Percentiles rank a stretch among this genome's conserved stretches.
These are phyloP conservation scores for Calephelis nemesis DNA, from an alignment of 1,140 invertebrate species.

Conservation along the genomic window DNA sequence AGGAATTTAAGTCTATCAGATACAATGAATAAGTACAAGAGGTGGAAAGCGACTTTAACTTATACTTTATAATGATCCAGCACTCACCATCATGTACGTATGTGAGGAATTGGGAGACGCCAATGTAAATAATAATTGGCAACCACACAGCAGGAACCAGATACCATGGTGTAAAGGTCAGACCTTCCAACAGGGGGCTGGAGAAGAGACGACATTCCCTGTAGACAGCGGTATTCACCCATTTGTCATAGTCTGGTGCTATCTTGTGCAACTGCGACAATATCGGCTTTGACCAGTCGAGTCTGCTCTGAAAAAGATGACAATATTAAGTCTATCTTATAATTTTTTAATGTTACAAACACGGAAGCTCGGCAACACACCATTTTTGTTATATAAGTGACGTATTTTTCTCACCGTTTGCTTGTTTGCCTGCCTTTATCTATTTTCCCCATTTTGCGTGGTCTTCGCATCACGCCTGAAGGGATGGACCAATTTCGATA, in stretches of 20 bases:
- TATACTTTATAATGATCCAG: background rate
- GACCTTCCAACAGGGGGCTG: slow-evolving; percentile 81
- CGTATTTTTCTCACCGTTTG: too few relatives aligned
- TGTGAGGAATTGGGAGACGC: slow-evolving; percentile 11
- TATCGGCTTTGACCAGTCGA: slow-evolving; percentile 86
- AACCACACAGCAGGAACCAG: slow-evolving; percentile 21
- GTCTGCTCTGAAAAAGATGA: slow-evolving; percentile 79
- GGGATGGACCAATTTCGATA: too few relatives aligned
- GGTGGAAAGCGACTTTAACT: too few relatives aligned
- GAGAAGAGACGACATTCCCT: slow-evolving; percentile 82
- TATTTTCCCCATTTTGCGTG: too few relatives aligned
- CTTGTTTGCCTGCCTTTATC: too few relatives aligned
- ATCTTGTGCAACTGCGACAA: slow-evolving; percentile 82
- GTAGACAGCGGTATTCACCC: slow-evolving; percentile 87
- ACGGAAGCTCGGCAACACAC: background rate
- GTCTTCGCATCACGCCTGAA: too few relatives aligned
- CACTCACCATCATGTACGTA: slow-evolving; percentile 16
- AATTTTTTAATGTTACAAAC: too few relatives aligned
- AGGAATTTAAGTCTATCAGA: too few relatives aligned
- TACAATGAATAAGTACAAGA: too few relatives aligned
- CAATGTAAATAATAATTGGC: slow-evolving; percentile 11
- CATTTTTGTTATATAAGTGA: too few relatives aligned
- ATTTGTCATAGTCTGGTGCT: slow-evolving; percentile 82
- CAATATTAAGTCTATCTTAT: background rate
- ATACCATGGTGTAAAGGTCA: slow-evolving; percentile 6